Evolutionary conservation across 2,888 invertebrate genomes (phyloP).

Genomic region (Agrotis ipsilon): DNA sequence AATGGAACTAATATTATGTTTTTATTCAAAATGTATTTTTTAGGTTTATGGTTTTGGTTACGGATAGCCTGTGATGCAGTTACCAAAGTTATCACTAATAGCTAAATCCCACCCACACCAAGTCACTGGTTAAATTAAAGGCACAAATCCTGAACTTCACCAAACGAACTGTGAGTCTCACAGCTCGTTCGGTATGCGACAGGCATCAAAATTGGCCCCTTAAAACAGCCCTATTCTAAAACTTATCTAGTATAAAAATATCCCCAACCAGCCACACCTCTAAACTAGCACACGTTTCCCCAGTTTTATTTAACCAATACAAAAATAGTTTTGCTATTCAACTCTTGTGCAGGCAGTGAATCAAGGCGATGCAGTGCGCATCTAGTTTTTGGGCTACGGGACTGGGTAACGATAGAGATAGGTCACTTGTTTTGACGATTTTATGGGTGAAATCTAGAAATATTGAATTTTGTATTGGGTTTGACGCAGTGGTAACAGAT

Average conservation of each 20-base stretch:
- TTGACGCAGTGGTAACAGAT: neutral
- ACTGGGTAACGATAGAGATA: conserved; percentile 35
- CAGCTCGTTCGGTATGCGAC: too few relatives aligned
- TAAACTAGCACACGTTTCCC: conserved; percentile 51
- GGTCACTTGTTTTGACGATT: conserved; percentile 26
- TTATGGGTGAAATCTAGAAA: conserved; percentile 19
- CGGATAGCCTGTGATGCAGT: too few relatives aligned
- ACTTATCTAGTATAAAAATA: conserved; percentile 36
- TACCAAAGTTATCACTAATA: too few relatives aligned
- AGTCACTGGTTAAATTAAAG: too few relatives aligned
- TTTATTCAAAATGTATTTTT: too few relatives aligned
- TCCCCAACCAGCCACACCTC: conserved; percentile 22
- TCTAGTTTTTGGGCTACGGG: conserved; percentile 53
- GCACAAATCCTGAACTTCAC: too few relatives aligned
- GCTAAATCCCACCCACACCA: too few relatives aligned
- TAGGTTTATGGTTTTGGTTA: too few relatives aligned
- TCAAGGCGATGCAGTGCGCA: conserved; percentile 63
- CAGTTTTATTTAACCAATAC: conserved; percentile 61
- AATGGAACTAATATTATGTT: too few relatives aligned
- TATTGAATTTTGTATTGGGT: conserved; percentile 3
- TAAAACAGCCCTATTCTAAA: neutral
- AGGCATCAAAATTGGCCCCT: too few relatives aligned
- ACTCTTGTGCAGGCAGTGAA: conserved; percentile 54
- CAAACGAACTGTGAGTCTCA: too few relatives aligned
- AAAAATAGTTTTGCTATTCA: conserved; percentile 67